Percentiles rank a stretch among this genome's conserved stretches.
phyloP scores from a whole-genome alignment of 1,140 invertebrate genomes.

The Drosophila aff. region DNA sequence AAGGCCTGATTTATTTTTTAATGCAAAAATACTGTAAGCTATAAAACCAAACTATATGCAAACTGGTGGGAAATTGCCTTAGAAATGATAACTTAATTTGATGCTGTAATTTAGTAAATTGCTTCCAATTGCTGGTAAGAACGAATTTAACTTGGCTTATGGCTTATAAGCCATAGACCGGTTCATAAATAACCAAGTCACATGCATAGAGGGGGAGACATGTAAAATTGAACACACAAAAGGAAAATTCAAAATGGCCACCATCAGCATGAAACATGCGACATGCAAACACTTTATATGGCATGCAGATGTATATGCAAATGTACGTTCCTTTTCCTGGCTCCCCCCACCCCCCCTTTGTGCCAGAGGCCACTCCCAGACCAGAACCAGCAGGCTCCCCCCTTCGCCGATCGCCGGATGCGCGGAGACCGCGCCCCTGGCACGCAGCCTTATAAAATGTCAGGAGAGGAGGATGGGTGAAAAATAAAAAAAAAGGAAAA shows the following conservation, averaged over 20 bases:
- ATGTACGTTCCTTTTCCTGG: background rate
- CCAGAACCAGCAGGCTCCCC: background rate
- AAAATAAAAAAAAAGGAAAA: slow-evolving; percentile 12
- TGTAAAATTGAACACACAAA: slow-evolving; percentile 1
- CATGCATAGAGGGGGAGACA: slow-evolving; percentile 9
- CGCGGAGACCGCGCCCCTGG: slow-evolving; percentile 50
- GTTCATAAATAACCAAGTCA: slow-evolving; percentile 57
- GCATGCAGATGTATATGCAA: slow-evolving; percentile 64
- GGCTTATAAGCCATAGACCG: slow-evolving; percentile 20
- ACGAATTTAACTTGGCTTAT: slow-evolving; percentile 20
- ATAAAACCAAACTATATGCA: slow-evolving; percentile 1
- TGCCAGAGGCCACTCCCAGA: slow-evolving; percentile 10
- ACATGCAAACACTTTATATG: slow-evolving; percentile 75
- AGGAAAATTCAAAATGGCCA: slow-evolving; percentile 74
- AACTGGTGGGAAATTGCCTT: background rate
- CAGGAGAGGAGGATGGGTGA: slow-evolving; percentile 29
- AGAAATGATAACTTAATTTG: slow-evolving; percentile 7
- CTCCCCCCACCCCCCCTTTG: background rate
- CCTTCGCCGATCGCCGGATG: slow-evolving; percentile 9
- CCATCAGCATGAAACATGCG: slow-evolving; percentile 64
- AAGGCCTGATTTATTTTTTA: no score
- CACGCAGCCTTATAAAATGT: slow-evolving; percentile 76
- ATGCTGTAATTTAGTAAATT: slow-evolving; percentile 12
- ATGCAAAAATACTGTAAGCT: background rate
- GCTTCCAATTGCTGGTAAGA: slow-evolving; percentile 12